Evolutionary conservation across 2,797 vertebrate genomes (phyloP).

Genomic region (Cuniculus paca): DNA sequence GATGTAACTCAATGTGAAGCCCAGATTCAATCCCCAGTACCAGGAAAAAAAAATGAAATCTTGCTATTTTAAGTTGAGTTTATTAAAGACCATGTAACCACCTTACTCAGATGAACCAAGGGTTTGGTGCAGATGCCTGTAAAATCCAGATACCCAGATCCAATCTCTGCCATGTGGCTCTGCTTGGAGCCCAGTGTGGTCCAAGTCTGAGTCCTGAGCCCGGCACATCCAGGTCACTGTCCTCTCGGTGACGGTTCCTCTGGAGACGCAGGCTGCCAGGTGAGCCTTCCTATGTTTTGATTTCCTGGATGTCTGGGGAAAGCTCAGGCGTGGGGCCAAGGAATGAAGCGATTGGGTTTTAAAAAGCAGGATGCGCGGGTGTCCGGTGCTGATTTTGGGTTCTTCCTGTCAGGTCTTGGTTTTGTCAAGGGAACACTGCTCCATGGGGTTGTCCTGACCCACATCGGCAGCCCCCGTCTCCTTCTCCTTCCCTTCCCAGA

Average conservation of each 20-base stretch:
- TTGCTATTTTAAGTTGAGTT: neutral
- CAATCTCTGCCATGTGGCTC: neutral
- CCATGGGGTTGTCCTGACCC: neutral
- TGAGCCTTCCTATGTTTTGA: conserved; percentile 21
- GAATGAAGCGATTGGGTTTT: neutral
- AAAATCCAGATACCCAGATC: neutral
- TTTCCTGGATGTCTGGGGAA: conserved; percentile 53
- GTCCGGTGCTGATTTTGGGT: neutral
- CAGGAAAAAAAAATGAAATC: neutral
- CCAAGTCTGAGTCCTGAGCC: neutral
- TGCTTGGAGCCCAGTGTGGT: neutral
- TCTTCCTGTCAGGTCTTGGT: conserved; percentile 1
- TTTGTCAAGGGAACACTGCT: neutral
- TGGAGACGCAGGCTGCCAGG: neutral
- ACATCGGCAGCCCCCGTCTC: neutral
- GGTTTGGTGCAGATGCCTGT: neutral
- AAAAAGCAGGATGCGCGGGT: neutral
- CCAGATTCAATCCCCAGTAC: neutral
- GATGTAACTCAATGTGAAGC: neutral
- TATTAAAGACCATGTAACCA: neutral
- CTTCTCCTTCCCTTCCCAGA: conserved; percentile 65
- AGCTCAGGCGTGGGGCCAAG: neutral
- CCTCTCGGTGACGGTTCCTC: neutral
- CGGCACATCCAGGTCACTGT: neutral
- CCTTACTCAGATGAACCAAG: conserved; percentile 16